Percentiles rank a stretch among this genome's conserved stretches.
Evolutionary conservation across 2,113 vertebrate genomes (phyloP).

Genomic region (Struthidea cinerea): DNA sequence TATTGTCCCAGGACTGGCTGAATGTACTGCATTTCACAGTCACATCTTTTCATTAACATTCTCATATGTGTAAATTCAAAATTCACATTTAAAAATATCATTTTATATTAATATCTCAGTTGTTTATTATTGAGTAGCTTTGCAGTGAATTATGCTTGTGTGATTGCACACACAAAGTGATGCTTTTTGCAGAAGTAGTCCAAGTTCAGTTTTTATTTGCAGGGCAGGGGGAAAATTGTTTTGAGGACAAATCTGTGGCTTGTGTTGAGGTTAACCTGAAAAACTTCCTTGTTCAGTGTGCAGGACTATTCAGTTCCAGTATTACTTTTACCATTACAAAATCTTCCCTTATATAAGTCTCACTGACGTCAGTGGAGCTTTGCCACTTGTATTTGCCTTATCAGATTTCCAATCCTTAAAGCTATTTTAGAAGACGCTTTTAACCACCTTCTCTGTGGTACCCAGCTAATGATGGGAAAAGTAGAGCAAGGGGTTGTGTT

Average conservation of each 20-base stretch:
- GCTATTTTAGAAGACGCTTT: conserved; percentile 41
- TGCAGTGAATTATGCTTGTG: background rate
- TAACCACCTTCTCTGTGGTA: background rate
- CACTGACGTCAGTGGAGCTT: conserved; percentile 59
- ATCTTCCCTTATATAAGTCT: conserved; percentile 52
- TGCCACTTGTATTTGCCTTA: conserved; percentile 54
- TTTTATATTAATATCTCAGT: background rate
- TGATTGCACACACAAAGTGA: background rate
- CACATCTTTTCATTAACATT: background rate
- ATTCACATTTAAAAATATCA: background rate
- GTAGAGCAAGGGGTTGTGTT: background rate
- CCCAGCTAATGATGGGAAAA: background rate
- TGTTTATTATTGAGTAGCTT: background rate
- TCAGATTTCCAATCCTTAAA: conserved; percentile 61
- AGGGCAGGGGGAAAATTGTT: background rate
- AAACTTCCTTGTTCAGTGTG: conserved; percentile 39
- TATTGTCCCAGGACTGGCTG: conserved; percentile 21
- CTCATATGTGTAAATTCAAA: background rate
- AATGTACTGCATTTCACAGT: background rate
- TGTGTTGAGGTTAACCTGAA: conserved; percentile 32
- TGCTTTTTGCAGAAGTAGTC: background rate
- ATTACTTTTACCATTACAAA: conserved; percentile 51
- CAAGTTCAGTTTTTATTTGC: background rate
- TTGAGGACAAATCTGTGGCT: background rate
- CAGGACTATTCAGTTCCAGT: conserved; percentile 14